Conservation (phyloP, 2,797 vertebrate species). For the Eulemur mongoz region DNA sequence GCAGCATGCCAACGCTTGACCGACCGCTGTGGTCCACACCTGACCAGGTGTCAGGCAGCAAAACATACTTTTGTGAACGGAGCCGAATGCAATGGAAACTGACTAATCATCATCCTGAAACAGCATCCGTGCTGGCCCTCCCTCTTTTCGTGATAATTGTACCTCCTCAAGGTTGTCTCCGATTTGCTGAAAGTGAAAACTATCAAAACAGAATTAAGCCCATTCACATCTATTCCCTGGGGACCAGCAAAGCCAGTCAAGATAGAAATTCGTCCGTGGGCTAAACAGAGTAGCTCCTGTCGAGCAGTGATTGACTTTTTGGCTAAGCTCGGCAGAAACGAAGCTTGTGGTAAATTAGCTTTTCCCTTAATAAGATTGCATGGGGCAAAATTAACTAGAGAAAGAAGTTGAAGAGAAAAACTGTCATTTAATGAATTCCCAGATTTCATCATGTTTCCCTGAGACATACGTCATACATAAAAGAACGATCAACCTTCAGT, state of each 20-base stretch:
- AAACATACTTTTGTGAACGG: background rate
- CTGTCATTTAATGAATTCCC: slow-evolving; percentile 65
- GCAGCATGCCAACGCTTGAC: background rate
- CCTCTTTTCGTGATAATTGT: background rate
- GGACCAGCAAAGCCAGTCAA: slow-evolving; percentile 34
- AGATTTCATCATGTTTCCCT: background rate
- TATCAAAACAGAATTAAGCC: slow-evolving; percentile 58
- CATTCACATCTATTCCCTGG: slow-evolving; percentile 12
- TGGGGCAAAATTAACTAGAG: slow-evolving; percentile 54
- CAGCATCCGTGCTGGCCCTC: background rate
- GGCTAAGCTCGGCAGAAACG: slow-evolving; percentile 67
- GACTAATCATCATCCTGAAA: background rate
- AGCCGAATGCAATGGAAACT: background rate
- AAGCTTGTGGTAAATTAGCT: slow-evolving; percentile 62
- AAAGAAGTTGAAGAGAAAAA: slow-evolving; percentile 43
- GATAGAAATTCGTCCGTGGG: slow-evolving; percentile 50
- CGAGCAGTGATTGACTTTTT: slow-evolving; percentile 57
- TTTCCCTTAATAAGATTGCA: slow-evolving; percentile 65
- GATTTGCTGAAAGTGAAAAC: slow-evolving; percentile 68
- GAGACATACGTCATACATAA: slow-evolving; percentile 48
- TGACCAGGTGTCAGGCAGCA: fast-evolving
- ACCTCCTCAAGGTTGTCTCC: background rate
- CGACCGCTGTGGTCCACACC: background rate
- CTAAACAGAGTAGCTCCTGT: slow-evolving; percentile 10
- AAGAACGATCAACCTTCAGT: background rate